phyloP scores from a whole-genome alignment of 1,140 invertebrate genomes.

The Danaus melanippus region DNA sequence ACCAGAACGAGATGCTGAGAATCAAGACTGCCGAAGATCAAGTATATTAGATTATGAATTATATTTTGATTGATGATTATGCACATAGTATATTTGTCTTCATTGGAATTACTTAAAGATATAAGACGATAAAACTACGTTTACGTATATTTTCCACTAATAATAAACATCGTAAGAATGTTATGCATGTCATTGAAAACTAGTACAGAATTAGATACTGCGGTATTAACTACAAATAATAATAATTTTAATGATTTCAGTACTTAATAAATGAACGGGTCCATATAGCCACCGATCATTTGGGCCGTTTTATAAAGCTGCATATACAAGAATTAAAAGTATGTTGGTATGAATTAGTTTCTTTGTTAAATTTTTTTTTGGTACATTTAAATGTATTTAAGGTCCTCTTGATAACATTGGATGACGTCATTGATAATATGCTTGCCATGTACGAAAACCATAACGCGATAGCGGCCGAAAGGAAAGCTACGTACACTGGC shows the following conservation, averaged over 20 bases:
- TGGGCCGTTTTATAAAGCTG: conserved; percentile 47
- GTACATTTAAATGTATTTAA: conserved; percentile 13
- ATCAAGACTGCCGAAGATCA: conserved; percentile 59
- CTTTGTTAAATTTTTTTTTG: neutral
- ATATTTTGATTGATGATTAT: too few relatives aligned
- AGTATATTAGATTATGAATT: conserved; percentile 21
- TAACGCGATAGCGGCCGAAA: conserved; percentile 57
- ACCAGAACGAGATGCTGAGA: conserved; percentile 60
- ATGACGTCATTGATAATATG: conserved; percentile 64
- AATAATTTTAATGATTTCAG: conserved; percentile 22
- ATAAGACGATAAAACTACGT: too few relatives aligned
- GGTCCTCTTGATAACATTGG: conserved; percentile 57
- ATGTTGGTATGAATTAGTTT: conserved; percentile 9
- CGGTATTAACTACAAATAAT: too few relatives aligned
- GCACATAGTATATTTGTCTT: too few relatives aligned
- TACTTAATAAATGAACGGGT: conserved; percentile 56
- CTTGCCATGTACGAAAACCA: conserved; percentile 65
- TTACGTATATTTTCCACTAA: too few relatives aligned
- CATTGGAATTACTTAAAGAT: too few relatives aligned
- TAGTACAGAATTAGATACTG: too few relatives aligned
- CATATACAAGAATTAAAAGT: conserved; percentile 62
- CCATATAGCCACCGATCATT: conserved; percentile 57
- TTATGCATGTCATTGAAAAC: too few relatives aligned
- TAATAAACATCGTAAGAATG: too few relatives aligned
- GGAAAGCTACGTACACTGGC: conserved; percentile 53